Conservation (phyloP, 2,888 invertebrate genomes). For the Drosophila neotestacea region DNA sequence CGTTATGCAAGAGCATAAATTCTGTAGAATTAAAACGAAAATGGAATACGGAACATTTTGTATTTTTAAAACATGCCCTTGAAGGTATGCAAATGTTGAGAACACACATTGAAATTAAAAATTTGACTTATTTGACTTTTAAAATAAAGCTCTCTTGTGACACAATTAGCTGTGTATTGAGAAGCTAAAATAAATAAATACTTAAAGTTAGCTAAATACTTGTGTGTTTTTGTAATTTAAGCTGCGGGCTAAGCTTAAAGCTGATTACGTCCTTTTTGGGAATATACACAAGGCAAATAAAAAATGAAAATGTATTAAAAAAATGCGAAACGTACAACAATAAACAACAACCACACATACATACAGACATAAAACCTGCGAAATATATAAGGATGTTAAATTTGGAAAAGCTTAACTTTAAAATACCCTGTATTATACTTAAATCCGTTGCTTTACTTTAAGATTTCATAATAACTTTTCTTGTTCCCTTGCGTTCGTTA, state of each 20-base stretch:
- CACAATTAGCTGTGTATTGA: conserved; percentile 10
- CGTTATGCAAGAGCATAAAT: too few relatives aligned
- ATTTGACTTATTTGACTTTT: background rate
- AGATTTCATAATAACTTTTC: background rate
- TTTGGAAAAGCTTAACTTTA: background rate
- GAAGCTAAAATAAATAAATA: conserved; percentile 6
- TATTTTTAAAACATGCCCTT: background rate
- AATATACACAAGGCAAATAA: conserved; percentile 24
- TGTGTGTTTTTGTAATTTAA: conserved; percentile 11
- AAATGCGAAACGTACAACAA: conserved; percentile 20
- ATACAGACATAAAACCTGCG: conserved; percentile 8
- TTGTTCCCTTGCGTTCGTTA: background rate
- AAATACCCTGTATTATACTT: background rate
- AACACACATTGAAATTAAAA: background rate
- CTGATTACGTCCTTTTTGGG: conserved; percentile 28
- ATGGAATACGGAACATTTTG: background rate
- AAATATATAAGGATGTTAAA: background rate
- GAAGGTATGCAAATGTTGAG: conserved; percentile 28
- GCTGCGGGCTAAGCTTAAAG: conserved; percentile 38
- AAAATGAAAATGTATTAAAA: conserved; percentile 43
- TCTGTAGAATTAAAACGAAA: background rate
- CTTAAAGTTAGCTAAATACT: conserved; percentile 15
- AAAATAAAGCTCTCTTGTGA: background rate
- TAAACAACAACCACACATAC: conserved; percentile 9
- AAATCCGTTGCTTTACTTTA: background rate